These are phyloP conservation scores for Astropecten irregularis DNA, from an alignment of 53 echinoderm and acorn worm genomes.

Conservation along the genomic window DNA sequence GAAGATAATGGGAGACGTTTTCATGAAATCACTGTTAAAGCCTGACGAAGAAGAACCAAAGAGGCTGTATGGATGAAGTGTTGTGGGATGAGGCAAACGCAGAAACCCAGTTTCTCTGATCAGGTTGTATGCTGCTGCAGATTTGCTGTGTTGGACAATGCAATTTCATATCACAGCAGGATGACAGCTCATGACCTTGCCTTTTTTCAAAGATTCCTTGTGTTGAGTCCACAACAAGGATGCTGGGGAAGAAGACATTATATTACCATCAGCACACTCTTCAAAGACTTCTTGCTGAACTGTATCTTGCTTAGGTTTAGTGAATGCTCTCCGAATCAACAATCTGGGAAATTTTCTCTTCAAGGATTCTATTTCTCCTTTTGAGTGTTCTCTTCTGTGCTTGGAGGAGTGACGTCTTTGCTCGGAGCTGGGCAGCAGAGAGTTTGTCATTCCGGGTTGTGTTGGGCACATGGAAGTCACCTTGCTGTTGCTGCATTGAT, in stretches of 20 bases:
- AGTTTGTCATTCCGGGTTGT: slow-evolving; percentile 11
- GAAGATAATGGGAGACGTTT: no score
- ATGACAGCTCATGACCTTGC: slow-evolving; percentile 14
- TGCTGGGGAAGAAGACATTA: not conserved
- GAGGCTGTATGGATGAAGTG: slow-evolving; percentile 32
- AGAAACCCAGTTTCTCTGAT: slow-evolving; percentile 40
- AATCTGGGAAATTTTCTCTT: not conserved
- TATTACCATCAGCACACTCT: not conserved
- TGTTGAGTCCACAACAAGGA: slow-evolving; percentile 35
- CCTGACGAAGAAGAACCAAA: no score
- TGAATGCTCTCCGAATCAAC: not conserved
- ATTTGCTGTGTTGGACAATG: not conserved
- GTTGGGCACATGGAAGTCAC: not conserved
- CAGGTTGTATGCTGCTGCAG: not conserved
- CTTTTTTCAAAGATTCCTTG: not conserved
- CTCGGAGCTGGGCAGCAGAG: not conserved
- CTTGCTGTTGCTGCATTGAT: not conserved
- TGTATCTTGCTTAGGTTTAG: not conserved
- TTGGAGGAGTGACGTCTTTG: not conserved
- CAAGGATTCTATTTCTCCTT: not conserved
- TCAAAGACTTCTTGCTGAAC: not conserved
- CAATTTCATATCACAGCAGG: not conserved
- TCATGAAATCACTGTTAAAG: no score
- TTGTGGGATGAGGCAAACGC: slow-evolving; percentile 35
- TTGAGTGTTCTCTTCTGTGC: not conserved